Base-by-base conservation (phyloP, 2,113 vertebrate genomes). In the Gobius niger region DNA sequence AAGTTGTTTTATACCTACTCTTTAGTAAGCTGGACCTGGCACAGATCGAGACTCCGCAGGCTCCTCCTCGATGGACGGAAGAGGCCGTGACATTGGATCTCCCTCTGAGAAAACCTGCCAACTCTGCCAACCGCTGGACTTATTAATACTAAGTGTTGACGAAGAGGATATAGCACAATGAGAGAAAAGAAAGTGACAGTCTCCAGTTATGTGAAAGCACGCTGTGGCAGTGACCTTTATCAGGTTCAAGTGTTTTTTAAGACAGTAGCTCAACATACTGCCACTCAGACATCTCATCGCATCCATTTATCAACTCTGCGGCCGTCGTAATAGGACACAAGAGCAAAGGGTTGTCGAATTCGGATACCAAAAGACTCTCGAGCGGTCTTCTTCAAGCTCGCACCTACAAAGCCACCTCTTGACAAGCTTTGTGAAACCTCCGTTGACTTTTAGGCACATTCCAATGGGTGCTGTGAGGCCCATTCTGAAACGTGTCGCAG, bases 221-320 rank as follows among this genome's bases (percentile, higher is more conserved):
- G 18, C 50, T 9, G n/a, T 41, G 24, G 47, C 70, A 9, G 9
- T 64, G 24, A 34, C 24, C 24, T 34, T 34, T 34, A 34, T 34
- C 24, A 34, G 18, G 68, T 63, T 73, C 51, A 24, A 34, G 42
- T 66, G 34, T 76, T 65, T 44, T 72, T 53, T 18, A 63, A 67
- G 46, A 73, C n/a, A 47, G 77, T 79, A 65, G 72, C 50, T 67
- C 61, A 68, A 80, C 47, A 7, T 42, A 5, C 56, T 44, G 73
- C 67, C 74, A 59, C 15, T 79, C 14, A 47, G 14, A 19, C 12
- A 12, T 59, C 41, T 80, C 6, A 44, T 16, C 41, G 47, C 19
- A 2, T 16, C 24, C 44, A 63, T 47, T 67, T 66, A 53, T 56
- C 51, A 68, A 62, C 49, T 7, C 1, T 61, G 65, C 34, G 46